Percentiles rank a stretch among this genome's conserved stretches.
These are phyloP conservation scores for Ctenochaetus hawaiiensis DNA, from an alignment of 2,797 vertebrate species.

Conservation along the genomic window DNA sequence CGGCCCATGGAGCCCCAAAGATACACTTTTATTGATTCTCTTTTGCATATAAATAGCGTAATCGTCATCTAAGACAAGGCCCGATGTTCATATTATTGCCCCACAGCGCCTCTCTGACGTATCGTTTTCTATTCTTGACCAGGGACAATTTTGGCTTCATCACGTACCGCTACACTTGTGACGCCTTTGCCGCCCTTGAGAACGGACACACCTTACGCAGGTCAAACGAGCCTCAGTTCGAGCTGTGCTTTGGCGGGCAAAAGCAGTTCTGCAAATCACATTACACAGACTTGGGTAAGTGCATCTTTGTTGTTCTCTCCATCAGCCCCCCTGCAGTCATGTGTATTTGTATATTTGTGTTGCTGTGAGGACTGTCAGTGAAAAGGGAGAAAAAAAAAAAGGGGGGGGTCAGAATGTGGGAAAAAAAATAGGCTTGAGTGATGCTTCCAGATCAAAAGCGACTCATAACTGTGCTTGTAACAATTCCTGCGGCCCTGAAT, in stretches of 20 bases:
- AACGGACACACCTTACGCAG: constrained; percentile 97
- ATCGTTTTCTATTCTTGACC: constrained; percentile 75
- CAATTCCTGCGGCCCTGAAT: constrained; percentile 45
- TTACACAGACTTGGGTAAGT: constrained; percentile 99
- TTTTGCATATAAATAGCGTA: constrained; percentile 81
- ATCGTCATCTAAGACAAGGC: constrained; percentile 62
- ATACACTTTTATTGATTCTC: constrained; percentile 79
- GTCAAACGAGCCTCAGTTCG: constrained; percentile 94
- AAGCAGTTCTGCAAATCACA: constrained; percentile 97
- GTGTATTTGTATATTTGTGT: constrained; percentile 39
- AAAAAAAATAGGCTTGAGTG: constrained; percentile 52
- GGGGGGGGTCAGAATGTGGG: not conserved
- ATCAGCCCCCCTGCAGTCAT: constrained; percentile 51
- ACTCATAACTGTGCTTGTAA: constrained; percentile 32
- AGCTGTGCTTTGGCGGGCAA: constrained; percentile 97
- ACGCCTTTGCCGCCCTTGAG: constrained; percentile 97
- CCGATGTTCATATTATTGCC: constrained; percentile 54
- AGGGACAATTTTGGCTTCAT: constrained; percentile 99
- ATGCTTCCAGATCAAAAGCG: constrained; percentile 66
- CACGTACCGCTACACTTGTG: constrained; percentile 99
- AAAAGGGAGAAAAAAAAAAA: constrained; percentile 4
- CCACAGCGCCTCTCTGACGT: constrained; percentile 57
- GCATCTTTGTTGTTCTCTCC: constrained; percentile 64
- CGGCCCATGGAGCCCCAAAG: constrained; percentile 59
- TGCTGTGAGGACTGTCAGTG: constrained; percentile 48